Evolutionary conservation across 2,888 invertebrate genomes (phyloP).

Genomic region (Cheilosia vernalis): DNA sequence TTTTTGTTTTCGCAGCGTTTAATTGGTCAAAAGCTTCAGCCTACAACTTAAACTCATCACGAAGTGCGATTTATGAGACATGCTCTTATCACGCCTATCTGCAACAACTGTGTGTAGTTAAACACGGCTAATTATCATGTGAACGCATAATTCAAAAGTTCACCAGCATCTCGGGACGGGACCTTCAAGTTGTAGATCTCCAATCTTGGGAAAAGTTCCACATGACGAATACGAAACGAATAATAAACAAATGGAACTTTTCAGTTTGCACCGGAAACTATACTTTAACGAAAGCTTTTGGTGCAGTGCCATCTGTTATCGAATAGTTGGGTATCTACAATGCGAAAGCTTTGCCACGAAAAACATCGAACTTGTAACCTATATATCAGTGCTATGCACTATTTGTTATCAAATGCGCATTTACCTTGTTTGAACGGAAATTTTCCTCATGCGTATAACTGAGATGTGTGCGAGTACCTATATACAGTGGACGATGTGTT

Average conservation of each 20-base stretch:
- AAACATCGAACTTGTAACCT: neutral
- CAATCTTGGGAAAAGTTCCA: neutral
- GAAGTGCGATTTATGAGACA: too few species aligned
- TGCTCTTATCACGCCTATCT: too few species aligned
- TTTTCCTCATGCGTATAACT: neutral
- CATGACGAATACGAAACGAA: neutral
- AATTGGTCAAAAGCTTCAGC: too few species aligned
- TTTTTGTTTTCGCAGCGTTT: neutral
- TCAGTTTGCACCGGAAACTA: neutral
- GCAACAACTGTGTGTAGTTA: too few species aligned
- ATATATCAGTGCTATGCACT: neutral
- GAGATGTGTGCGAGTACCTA: too few species aligned
- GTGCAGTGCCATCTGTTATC: conserved; percentile 60
- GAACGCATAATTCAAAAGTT: too few species aligned
- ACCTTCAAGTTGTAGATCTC: too few species aligned
- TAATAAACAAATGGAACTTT: neutral
- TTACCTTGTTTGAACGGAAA: neutral
- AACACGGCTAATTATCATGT: too few species aligned
- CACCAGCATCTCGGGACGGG: too few species aligned
- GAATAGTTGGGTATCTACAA: conserved; percentile 22
- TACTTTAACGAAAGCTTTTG: neutral
- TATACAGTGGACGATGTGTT: neutral
- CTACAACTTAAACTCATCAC: too few species aligned
- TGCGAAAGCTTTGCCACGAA: conserved; percentile 27
- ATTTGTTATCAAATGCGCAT: neutral